A percentile compares a stretch with the other conserved stretches of the same genome.
phyloP scores from a whole-genome alignment of 2,888 invertebrate species.

The Noctua comes region DNA sequence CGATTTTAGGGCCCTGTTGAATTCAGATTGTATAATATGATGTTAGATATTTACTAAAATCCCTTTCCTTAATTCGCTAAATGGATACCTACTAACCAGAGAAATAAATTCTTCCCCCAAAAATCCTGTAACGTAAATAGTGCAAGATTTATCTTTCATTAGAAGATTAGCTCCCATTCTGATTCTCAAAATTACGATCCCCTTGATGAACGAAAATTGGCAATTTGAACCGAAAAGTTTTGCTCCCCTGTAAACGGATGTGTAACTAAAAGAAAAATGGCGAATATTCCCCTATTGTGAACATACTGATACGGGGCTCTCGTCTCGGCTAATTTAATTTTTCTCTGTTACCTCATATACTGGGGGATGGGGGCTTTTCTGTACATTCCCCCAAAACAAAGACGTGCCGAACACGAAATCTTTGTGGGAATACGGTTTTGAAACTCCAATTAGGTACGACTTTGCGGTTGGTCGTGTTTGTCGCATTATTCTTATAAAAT shows the following conservation, averaged over 20 bases:
- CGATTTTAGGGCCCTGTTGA: background rate
- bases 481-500: conserved; percentile 41
- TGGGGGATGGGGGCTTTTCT: conserved; percentile 53
- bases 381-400: conserved; percentile 59
- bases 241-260: conserved; percentile 60
- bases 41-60: background rate
- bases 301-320: conserved; percentile 62
- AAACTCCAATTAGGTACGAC: conserved; percentile 56
- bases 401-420: conserved; percentile 63
- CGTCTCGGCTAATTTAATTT: conserved; percentile 67
- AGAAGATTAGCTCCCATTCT: conserved; percentile 61
- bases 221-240: conserved; percentile 66
- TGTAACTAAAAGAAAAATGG: conserved; percentile 74
- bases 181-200: conserved; percentile 57
- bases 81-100: background rate
- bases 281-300: conserved; percentile 68
- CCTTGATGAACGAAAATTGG: conserved; percentile 67
- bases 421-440: conserved; percentile 49
- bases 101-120: conserved; percentile 11
- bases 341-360: conserved; percentile 61
- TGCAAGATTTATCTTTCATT: conserved; percentile 61
- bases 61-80: conserved; percentile 3
- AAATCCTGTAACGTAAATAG: conserved; percentile 25
- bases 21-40: background rate
- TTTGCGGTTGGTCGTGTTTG: conserved; percentile 48